Evolutionary conservation across 2,113 vertebrate species (phyloP).

Genomic region (Oreochromis aureus): DNA sequence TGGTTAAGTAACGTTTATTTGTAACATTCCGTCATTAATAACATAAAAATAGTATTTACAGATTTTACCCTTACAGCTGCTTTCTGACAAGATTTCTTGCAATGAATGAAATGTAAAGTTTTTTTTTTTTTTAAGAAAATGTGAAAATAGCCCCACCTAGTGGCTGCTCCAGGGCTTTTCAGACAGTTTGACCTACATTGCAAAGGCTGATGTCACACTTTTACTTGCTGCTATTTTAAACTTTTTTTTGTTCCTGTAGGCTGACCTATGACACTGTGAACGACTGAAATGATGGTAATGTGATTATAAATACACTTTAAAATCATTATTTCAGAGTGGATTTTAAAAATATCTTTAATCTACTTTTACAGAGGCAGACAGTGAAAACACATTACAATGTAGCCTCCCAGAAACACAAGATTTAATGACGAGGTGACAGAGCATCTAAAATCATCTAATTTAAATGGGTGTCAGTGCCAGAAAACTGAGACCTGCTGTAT

Average conservation of each 20-base stretch:
- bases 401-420: background rate
- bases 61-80: background rate
- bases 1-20: background rate
- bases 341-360: background rate
- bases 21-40: background rate
- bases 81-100: background rate
- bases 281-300: background rate
- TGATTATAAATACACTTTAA: background rate
- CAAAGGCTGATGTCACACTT: background rate
- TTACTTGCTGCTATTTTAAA: background rate
- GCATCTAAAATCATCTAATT: background rate
- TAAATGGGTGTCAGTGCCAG: background rate
- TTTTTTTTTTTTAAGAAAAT: background rate
- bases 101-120: background rate
- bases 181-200: background rate
- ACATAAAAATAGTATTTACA: background rate
- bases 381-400: background rate
- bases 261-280: background rate
- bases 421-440: background rate
- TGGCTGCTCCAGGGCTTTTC: background rate
- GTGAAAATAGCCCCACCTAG: background rate
- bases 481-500: background rate
- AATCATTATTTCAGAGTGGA: background rate
- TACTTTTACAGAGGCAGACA: background rate
- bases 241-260: rapidly evolving